Evolutionary conservation across 2,113 vertebrate genomes (phyloP).

Genomic region (Melanocharis versteri): DNA sequence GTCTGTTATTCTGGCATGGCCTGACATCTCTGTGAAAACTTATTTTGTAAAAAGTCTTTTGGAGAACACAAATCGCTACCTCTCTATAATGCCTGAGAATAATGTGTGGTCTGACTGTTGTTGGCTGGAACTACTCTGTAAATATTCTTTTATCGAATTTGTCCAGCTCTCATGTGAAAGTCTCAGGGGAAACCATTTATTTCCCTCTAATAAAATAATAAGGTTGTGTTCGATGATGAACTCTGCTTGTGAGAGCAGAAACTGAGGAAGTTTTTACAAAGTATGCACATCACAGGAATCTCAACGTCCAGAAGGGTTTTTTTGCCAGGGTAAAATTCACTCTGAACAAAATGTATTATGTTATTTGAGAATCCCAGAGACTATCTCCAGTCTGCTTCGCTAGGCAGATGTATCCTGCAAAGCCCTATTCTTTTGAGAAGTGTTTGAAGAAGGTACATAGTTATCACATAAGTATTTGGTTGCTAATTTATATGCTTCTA

Average conservation of each 20-base stretch:
- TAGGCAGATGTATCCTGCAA: not conserved
- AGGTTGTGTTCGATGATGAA: accelerated
- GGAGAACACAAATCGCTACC: not conserved
- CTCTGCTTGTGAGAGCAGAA: not conserved
- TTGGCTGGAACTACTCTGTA: not conserved
- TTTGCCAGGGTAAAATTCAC: not conserved
- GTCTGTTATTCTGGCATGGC: not conserved
- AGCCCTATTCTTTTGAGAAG: not conserved
- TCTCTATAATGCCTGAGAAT: not conserved
- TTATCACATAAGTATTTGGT: not conserved
- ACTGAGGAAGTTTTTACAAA: not conserved
- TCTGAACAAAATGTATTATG: not conserved
- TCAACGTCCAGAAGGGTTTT: not conserved
- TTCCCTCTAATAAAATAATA: not conserved
- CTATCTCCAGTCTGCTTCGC: not conserved
- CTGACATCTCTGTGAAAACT: not conserved
- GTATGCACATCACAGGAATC: not conserved
- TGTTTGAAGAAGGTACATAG: not conserved
- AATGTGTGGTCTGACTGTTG: not conserved
- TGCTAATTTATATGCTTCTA: not conserved
- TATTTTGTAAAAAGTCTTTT: not conserved
- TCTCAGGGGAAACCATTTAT: not conserved
- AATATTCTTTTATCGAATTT: not conserved
- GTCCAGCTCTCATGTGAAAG: not conserved
- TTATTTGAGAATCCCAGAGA: not conserved